Conservation (phyloP, 2,888 invertebrate species). For the Globia sparganii region DNA sequence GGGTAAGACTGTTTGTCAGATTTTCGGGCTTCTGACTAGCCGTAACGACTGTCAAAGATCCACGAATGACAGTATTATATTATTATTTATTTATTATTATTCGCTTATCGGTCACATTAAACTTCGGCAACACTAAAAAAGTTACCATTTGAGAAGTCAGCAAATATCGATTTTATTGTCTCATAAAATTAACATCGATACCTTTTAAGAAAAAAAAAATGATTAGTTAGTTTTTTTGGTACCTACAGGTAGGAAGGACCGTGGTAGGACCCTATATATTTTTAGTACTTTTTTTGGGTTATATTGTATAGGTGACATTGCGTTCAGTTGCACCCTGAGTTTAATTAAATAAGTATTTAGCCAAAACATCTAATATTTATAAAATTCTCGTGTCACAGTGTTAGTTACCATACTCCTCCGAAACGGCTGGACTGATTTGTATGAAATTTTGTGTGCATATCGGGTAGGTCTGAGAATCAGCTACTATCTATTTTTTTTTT, state of each 20-base stretch:
- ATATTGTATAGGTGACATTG: conserved; percentile 25
- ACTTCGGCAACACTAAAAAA: neutral
- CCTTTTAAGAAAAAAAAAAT: neutral
- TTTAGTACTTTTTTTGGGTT: neutral
- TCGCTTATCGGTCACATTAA: neutral
- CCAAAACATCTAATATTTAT: too few species aligned
- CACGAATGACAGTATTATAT: too few species aligned
- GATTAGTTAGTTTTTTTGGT: neutral
- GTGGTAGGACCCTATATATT: neutral
- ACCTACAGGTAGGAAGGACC: neutral
- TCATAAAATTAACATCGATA: neutral
- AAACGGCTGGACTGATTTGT: too few species aligned
- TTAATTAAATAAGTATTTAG: neutral
- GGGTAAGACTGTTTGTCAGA: too few species aligned
- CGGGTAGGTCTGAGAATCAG: too few species aligned
- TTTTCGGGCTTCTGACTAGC: too few species aligned
- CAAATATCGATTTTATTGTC: neutral
- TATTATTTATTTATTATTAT: neutral
- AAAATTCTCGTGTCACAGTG: too few species aligned
- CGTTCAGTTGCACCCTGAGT: neutral
- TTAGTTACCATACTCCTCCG: too few species aligned
- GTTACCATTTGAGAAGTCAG: neutral
- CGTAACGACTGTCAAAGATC: too few species aligned
- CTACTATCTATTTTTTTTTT: too few species aligned
- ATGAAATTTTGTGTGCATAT: too few species aligned